Evolutionary conservation across 2,888 invertebrate genomes (phyloP), one percentile per base, ranked within the genome.

Genomic region (Cephus sareptanus): DNA sequence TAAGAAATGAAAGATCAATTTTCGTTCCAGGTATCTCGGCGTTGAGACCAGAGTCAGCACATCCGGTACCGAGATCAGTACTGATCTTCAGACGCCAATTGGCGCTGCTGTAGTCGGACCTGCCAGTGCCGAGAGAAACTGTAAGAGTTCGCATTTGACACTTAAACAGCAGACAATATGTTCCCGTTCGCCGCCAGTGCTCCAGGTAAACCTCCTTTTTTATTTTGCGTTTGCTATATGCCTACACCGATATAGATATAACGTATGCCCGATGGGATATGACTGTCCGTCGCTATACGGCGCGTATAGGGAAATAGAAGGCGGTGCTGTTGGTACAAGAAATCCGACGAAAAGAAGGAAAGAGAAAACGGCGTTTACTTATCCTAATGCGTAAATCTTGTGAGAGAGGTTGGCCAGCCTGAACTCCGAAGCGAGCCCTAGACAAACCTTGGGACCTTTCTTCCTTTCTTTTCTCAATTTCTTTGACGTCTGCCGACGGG

Each of bases 31-130:
- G 90, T 90, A 90, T 84, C 85, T 91, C 85, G 91, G 91, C 71
- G 83, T 91, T 74, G 91, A 91, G 82, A 86, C 89, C 34, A 85
- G 89, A 83, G 79, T 88, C 82, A 81, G 79, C 79, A 81, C 80
- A 73, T 77, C 77, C 76, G 81, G 85, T 77, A 83, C 87, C 81
- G 87, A 87, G 76, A 84, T 84, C 79, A 84, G 87, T 75, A 84
- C 84, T 79, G 88, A 89, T 76, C 87, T 88, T 79, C 88, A 86
- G 82, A 78, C 85, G 73, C 86, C 87, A 82, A 84, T 81, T 77
- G 90, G 90, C 74, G 88, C 90, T 81, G 91, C 91, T 84, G 90
- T 91, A 84, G 89, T 91, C 84, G 91, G 91, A 40, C 91, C 91
- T 73, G 90, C 90, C 75, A 91, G 90, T 83, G 91, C 91, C 81